Conservation (phyloP, 2,797 vertebrate species). For the Phalanger gymnotis region DNA sequence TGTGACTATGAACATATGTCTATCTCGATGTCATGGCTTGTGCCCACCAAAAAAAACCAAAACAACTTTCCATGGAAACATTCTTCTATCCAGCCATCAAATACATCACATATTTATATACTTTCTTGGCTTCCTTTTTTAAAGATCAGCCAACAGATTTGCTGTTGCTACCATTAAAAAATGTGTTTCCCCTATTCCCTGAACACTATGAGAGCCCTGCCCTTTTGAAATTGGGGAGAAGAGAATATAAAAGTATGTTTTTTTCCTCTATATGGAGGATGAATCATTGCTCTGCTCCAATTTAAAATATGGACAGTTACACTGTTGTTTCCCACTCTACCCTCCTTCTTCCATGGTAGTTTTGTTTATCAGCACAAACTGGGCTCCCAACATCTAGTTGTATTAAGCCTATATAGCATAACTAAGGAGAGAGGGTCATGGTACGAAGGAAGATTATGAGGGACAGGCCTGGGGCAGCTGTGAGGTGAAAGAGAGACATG, state of each 20-base stretch:
- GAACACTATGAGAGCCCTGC: neutral
- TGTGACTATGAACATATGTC: neutral
- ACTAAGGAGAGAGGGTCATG: slow-evolving; percentile 35
- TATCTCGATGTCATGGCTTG: neutral
- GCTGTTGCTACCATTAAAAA: slow-evolving; percentile 28
- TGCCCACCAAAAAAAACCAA: neutral
- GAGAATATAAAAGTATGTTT: neutral
- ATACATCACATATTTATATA: neutral
- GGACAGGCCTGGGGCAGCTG: slow-evolving; percentile 13
- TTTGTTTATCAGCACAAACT: slow-evolving; percentile 16
- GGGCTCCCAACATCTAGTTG: neutral
- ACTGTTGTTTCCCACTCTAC: neutral
- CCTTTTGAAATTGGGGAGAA: slow-evolving; percentile 33
- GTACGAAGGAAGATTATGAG: neutral
- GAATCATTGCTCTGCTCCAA: slow-evolving; percentile 38
- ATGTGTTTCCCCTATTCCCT: slow-evolving; percentile 2
- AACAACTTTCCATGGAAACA: neutral
- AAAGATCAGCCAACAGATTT: neutral
- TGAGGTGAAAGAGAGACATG: neutral
- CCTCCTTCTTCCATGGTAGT: neutral
- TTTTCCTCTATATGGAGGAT: neutral
- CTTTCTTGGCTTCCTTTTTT: slow-evolving; percentile 5
- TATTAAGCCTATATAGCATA: slow-evolving; percentile 3
- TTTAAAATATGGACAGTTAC: neutral
- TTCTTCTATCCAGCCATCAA: neutral